Percentiles rank a stretch among this genome's conserved stretches.
Conservation (phyloP, 2,113 vertebrate species). For the Sakesphorus luctuosus region DNA sequence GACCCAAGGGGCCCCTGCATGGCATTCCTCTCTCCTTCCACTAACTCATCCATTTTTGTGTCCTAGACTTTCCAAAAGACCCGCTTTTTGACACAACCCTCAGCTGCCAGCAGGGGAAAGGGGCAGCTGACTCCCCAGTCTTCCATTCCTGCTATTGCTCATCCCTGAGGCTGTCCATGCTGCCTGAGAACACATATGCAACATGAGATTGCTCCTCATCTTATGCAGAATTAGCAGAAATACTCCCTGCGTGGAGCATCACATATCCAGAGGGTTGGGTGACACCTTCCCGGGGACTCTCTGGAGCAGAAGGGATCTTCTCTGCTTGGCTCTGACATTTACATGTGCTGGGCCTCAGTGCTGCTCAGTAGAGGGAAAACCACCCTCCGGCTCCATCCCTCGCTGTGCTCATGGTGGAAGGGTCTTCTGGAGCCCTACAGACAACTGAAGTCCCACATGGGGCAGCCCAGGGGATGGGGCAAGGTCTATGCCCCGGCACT, state of each 20-base stretch:
- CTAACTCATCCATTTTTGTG: neutral
- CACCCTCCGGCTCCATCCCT: neutral
- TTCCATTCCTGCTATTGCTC: neutral
- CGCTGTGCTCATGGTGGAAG: rapidly evolving
- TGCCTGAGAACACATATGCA: neutral
- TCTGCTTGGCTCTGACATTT: rapidly evolving
- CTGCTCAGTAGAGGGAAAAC: neutral
- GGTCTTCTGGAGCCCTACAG: neutral
- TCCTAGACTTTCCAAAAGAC: neutral
- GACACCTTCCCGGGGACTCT: neutral
- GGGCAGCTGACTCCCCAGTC: neutral
- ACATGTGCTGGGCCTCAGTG: neutral
- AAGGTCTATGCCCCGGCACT: neutral
- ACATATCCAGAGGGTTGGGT: neutral
- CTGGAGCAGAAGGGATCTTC: neutral
- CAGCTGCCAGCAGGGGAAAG: neutral
- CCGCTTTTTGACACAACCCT: neutral
- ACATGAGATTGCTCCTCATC: neutral
- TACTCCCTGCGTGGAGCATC: neutral
- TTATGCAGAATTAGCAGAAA: neutral
- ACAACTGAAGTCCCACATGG: neutral
- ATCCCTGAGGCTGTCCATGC: rapidly evolving
- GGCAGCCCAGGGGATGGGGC: neutral
- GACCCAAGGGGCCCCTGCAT: neutral
- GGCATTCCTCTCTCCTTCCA: neutral